Evolutionary conservation across 2,888 invertebrate species (phyloP).

Genomic region (Tetragonisca angustula): DNA sequence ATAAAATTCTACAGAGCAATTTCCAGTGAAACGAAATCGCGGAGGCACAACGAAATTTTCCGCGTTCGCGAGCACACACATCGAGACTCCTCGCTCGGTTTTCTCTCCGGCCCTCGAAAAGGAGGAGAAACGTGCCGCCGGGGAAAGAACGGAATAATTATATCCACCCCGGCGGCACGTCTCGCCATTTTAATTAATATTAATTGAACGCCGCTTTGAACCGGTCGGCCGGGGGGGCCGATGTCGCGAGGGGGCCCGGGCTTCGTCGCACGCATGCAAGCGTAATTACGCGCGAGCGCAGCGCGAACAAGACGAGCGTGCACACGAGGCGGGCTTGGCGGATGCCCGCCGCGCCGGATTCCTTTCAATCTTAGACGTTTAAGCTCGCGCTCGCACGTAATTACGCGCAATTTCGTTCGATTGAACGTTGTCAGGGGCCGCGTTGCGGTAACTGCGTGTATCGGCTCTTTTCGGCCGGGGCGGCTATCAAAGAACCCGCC

Average conservation of each 20-base stretch:
- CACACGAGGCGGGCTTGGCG: slow-evolving; percentile 16
- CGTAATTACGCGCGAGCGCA: slow-evolving; percentile 71
- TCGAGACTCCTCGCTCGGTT: neutral
- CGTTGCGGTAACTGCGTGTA: slow-evolving; percentile 28
- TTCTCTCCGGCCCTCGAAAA: neutral
- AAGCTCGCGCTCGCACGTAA: slow-evolving; percentile 70
- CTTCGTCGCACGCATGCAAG: slow-evolving; percentile 62
- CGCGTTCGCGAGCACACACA: neutral
- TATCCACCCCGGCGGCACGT: slow-evolving; percentile 55
- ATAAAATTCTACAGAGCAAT: neutral
- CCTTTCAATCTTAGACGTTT: slow-evolving; percentile 76
- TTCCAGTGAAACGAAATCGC: neutral
- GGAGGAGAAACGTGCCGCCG: slow-evolving; percentile 2
- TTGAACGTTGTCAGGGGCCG: slow-evolving; percentile 70
- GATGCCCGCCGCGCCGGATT: slow-evolving; percentile 66
- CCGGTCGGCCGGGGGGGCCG: slow-evolving; percentile 53
- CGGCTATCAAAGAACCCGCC: slow-evolving; percentile 71
- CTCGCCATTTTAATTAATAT: slow-evolving; percentile 80
- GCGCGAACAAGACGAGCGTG: slow-evolving; percentile 39
- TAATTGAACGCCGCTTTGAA: slow-evolving; percentile 78
- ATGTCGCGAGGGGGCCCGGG: slow-evolving; percentile 62
- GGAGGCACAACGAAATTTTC: slow-evolving; percentile 3
- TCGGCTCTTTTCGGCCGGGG: slow-evolving; percentile 62
- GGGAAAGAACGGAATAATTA: slow-evolving; percentile 60
- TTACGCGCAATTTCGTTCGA: slow-evolving; percentile 77